Conservation (phyloP, 2,113 vertebrate species). For the Campylorhamphus procurvoides region DNA sequence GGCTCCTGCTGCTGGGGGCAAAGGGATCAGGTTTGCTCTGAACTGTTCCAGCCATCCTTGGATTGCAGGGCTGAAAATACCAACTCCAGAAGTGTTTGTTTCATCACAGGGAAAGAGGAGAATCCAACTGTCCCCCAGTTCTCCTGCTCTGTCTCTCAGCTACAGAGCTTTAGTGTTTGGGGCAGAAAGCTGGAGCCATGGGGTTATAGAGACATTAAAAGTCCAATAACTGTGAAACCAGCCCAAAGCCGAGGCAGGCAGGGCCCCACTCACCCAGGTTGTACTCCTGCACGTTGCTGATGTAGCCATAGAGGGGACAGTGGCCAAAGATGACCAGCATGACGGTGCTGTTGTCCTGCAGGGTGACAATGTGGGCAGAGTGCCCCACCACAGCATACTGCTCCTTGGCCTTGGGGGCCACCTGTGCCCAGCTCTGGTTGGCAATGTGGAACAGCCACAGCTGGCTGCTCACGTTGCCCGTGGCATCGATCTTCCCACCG, state of each 20-base stretch:
- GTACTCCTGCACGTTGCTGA: constrained; percentile 94
- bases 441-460: constrained; percentile 90
- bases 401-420: constrained; percentile 81
- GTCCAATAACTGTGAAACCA: background rate
- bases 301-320: constrained; percentile 94
- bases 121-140: background rate
- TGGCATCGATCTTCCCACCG: constrained; percentile 93
- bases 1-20: background rate
- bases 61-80: too few relatives aligned
- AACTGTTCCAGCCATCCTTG: too few relatives aligned
- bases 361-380: constrained; percentile 87
- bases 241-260: background rate
- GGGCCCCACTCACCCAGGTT: constrained; percentile 82
- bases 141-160: background rate
- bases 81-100: background rate
- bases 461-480: constrained; percentile 84
- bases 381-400: constrained; percentile 96
- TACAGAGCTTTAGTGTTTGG: background rate
- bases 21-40: too few relatives aligned
- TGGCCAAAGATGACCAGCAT: constrained; percentile 97
- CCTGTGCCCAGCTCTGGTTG: constrained; percentile 85
- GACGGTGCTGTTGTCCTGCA: constrained; percentile 69
- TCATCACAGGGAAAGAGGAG: background rate
- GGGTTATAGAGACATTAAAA: background rate
- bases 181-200: too few relatives aligned